A percentile compares a stretch with the other conserved stretches of the same genome.
Evolutionary conservation across 1,140 invertebrate genomes (phyloP).

Genomic region (Drosophila ficusphila): DNA sequence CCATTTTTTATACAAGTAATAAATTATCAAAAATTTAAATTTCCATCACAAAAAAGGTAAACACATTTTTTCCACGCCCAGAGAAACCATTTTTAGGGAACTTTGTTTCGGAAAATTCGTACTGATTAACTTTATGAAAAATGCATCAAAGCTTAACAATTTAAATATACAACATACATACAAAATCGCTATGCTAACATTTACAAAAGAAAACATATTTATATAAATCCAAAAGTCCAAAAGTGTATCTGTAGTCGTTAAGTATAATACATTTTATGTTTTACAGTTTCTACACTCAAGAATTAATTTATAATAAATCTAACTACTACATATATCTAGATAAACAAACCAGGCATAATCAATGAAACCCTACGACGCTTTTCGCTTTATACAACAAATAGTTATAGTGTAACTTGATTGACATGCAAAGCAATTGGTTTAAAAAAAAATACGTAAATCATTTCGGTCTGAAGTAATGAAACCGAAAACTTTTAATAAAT

Average conservation of each 20-base stretch:
- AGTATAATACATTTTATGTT: conserved; percentile 54
- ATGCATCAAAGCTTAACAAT: conserved; percentile 51
- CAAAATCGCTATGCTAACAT: conserved; percentile 51
- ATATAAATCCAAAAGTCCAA: conserved; percentile 32
- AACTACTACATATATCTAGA: conserved; percentile 38
- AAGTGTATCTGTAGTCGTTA: conserved; percentile 48
- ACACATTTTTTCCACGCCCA: conserved; percentile 1
- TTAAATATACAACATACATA: conserved; percentile 39
- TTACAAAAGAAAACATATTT: conserved; percentile 38
- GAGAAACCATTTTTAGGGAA: background rate
- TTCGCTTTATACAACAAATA: conserved; percentile 62
- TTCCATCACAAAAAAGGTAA: background rate
- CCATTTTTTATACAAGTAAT: no score
- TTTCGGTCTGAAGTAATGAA: conserved; percentile 20
- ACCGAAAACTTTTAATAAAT: conserved; percentile 26
- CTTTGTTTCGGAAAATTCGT: conserved; percentile 56
- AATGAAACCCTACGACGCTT: conserved; percentile 61
- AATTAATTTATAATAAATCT: conserved; percentile 59
- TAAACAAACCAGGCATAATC: conserved; percentile 58
- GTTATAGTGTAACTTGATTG: conserved; percentile 37
- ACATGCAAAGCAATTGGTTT: conserved; percentile 67
- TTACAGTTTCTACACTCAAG: conserved; percentile 59
- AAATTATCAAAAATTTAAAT: no score
- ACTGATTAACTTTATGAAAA: conserved; percentile 69
- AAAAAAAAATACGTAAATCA: conserved; percentile 58